Conservation (phyloP, 2,888 invertebrate genomes). For the Perdita meconis region DNA sequence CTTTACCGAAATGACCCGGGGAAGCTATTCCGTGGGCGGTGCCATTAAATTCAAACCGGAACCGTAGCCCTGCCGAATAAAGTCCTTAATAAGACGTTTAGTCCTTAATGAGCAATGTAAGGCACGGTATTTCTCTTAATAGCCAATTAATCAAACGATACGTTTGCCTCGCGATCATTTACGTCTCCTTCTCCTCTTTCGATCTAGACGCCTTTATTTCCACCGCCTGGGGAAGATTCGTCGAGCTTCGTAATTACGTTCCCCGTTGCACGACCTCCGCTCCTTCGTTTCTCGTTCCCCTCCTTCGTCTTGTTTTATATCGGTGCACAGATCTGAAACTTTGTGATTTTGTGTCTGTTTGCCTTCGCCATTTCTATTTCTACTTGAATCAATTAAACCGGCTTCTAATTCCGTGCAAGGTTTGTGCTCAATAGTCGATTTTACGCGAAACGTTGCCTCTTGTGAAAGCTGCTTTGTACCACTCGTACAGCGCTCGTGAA, state of each 20-base stretch:
- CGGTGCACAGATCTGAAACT: too few species aligned
- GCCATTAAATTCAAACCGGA: slow-evolving; percentile 60
- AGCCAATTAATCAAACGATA: slow-evolving; percentile 36
- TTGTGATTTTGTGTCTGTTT: too few species aligned
- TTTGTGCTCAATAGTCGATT: too few species aligned
- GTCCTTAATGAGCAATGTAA: slow-evolving; percentile 54
- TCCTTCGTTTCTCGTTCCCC: neutral
- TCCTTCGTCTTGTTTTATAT: too few species aligned
- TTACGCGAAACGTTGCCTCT: too few species aligned
- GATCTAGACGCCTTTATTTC: slow-evolving; percentile 8
- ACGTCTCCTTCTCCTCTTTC: neutral
- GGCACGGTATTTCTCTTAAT: slow-evolving; percentile 49
- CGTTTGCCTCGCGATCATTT: slow-evolving; percentile 25
- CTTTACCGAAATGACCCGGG: slow-evolving; percentile 55
- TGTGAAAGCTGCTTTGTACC: too few species aligned
- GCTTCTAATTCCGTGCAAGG: too few species aligned
- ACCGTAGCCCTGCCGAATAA: slow-evolving; percentile 33
- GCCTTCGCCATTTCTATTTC: neutral
- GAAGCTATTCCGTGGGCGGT: slow-evolving; percentile 50
- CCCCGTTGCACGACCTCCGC: neutral
- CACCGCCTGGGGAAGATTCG: neutral
- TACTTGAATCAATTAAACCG: neutral
- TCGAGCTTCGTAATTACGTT: neutral
- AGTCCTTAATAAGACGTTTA: slow-evolving; percentile 63
- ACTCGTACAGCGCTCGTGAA: too few species aligned